phyloP scores from a whole-genome alignment of 2,113 vertebrate species.

The Marmota monax region DNA sequence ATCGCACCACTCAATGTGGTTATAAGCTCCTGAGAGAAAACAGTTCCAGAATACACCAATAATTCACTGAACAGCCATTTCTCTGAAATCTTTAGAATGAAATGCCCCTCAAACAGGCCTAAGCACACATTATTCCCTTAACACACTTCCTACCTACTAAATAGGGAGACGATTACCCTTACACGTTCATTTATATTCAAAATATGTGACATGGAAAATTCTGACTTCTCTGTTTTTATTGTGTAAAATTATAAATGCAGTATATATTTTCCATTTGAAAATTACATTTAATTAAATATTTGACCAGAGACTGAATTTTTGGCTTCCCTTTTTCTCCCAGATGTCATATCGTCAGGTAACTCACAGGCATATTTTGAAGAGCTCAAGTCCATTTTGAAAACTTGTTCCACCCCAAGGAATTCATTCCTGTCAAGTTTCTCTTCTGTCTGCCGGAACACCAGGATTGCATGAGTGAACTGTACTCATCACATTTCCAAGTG shows the following conservation, averaged over 20 bases:
- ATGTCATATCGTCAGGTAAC: not conserved
- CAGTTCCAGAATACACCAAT: not conserved
- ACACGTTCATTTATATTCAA: not conserved
- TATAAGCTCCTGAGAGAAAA: not conserved
- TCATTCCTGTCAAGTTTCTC: not conserved
- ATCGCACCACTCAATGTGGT: not conserved
- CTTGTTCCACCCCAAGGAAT: not conserved
- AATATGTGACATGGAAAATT: not conserved
- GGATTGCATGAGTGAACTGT: not conserved
- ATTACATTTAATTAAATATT: conserved; percentile 2
- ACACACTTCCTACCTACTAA: not conserved
- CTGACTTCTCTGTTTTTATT: conserved; percentile 2
- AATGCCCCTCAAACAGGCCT: not conserved
- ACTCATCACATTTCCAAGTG: not conserved
- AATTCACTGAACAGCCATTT: not conserved
- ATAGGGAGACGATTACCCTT: not conserved
- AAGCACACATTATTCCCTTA: not conserved
- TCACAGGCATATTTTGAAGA: conserved; percentile 40
- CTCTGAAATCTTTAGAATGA: not conserved
- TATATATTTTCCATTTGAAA: conserved; percentile 39
- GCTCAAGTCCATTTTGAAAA: not conserved
- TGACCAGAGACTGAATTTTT: not conserved
- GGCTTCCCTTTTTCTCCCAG: not conserved
- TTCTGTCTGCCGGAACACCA: conserved; percentile 31
- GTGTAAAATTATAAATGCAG: not conserved